A percentile compares a stretch with the other conserved stretches of the same genome.
Evolutionary conservation across 2,888 invertebrate genomes (phyloP).

Genomic region (Tineola bisselliella): DNA sequence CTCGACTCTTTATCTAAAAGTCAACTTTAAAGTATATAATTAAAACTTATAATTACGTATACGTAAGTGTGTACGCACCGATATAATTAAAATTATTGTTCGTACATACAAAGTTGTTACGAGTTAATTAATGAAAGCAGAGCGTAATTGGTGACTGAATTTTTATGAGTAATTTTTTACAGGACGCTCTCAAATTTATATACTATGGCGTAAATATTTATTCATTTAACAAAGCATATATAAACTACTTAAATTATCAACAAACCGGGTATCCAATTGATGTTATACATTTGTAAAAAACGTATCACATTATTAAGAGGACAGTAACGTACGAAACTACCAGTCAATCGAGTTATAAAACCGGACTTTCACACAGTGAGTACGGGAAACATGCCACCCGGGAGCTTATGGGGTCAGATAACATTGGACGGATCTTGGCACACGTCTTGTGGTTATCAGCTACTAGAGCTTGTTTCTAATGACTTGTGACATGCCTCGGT

Average conservation of each 20-base stretch:
- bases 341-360: slow-evolving; percentile 9
- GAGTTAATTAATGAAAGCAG: background rate
- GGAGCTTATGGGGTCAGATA: slow-evolving; percentile 29
- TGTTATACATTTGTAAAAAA: too few species aligned
- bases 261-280: too few species aligned
- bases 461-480: background rate
- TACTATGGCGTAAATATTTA: too few species aligned
- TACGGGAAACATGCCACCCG: slow-evolving; percentile 4
- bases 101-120: background rate
- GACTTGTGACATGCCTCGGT: background rate
- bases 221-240: too few species aligned
- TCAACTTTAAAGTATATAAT: too few species aligned
- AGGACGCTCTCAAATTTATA: too few species aligned
- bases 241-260: too few species aligned
- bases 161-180: background rate
- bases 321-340: background rate
- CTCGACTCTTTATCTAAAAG: too few species aligned
- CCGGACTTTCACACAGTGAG: slow-evolving; percentile 4
- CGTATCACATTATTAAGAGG: background rate
- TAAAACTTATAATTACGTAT: too few species aligned
- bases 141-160: background rate
- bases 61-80: background rate
- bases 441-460: background rate
- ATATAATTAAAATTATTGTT: background rate
- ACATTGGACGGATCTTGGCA: slow-evolving; percentile 16